phyloP scores from a whole-genome alignment of 2,113 vertebrate genomes.

The Lamprotornis superbus region DNA sequence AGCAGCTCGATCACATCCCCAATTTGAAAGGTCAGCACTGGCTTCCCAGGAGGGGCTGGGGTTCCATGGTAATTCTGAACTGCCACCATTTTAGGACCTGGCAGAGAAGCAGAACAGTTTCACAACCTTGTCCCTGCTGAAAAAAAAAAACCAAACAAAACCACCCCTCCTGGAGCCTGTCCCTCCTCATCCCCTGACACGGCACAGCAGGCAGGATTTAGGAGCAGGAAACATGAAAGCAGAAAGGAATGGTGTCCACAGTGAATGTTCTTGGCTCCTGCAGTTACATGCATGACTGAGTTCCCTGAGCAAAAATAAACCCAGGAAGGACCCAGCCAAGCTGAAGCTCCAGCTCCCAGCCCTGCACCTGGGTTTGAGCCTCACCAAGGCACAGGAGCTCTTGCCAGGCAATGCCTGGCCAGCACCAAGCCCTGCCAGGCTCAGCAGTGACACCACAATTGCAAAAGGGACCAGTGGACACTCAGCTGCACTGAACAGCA shows the following conservation, averaged over 20 bases:
- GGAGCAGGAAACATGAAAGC: not conserved
- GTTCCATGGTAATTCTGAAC: slow-evolving; percentile 92
- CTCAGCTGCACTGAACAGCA: not conserved
- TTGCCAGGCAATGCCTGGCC: not conserved
- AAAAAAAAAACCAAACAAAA: not conserved
- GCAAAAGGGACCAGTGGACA: not conserved
- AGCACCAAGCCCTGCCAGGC: not conserved
- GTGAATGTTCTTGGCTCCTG: not conserved
- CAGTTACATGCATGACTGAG: not conserved
- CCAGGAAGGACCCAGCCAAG: not conserved
- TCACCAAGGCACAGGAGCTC: rapidly evolving
- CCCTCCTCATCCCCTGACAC: not conserved
- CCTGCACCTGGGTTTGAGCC: not conserved
- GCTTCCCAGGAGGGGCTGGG: slow-evolving; percentile 84
- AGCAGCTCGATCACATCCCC: slow-evolving; percentile 94
- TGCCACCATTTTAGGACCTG: slow-evolving; percentile 96
- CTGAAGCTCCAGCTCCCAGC: not conserved
- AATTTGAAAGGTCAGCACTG: slow-evolving; percentile 84
- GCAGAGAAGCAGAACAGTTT: not conserved
- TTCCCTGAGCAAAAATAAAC: not conserved
- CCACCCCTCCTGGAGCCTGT: not conserved
- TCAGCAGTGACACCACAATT: not conserved
- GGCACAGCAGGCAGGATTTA: not conserved
- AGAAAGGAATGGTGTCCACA: not conserved
- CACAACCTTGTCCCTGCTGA: not conserved